Evolutionary conservation across 1,140 invertebrate species (phyloP).

Genomic region (Oedothorax gibbosus): DNA sequence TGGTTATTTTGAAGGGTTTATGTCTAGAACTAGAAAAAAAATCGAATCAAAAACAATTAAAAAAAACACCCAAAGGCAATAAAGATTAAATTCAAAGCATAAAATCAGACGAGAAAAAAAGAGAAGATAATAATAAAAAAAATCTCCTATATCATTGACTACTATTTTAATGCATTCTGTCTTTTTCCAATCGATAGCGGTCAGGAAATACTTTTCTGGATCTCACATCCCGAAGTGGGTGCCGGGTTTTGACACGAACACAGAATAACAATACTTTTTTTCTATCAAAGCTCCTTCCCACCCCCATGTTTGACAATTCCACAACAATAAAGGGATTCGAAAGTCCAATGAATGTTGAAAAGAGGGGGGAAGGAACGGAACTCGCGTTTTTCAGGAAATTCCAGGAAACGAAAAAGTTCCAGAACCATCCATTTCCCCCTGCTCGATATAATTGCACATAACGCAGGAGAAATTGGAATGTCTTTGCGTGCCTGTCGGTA

Average conservation of each 20-base stretch:
- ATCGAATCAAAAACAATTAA: no score
- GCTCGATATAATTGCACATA: constrained; percentile 19
- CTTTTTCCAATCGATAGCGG: no score
- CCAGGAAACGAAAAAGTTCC: constrained; percentile 15
- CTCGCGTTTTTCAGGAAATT: constrained; percentile 26
- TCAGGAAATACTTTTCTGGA: no score
- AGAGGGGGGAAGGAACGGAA: neutral
- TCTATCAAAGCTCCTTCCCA: neutral
- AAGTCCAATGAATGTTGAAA: neutral
- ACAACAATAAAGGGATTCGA: constrained; percentile 32
- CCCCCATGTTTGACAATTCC: constrained; percentile 5
- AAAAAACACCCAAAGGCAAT: no score
- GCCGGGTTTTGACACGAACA: neutral
- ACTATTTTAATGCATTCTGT: no score
- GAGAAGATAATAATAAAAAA: no score
- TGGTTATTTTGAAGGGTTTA: no score
- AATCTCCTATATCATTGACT: no score
- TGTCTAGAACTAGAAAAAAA: no score
- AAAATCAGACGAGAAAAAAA: no score
- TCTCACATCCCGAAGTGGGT: no score
- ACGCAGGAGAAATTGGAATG: constrained; percentile 11
- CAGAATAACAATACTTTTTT: constrained; percentile 5
- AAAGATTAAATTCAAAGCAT: no score
- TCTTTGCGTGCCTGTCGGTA: constrained; percentile 4
- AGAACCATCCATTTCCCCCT: constrained; percentile 11